Conservation (phyloP, 1,140 invertebrate genomes). For the Temnothorax nylanderi region DNA sequence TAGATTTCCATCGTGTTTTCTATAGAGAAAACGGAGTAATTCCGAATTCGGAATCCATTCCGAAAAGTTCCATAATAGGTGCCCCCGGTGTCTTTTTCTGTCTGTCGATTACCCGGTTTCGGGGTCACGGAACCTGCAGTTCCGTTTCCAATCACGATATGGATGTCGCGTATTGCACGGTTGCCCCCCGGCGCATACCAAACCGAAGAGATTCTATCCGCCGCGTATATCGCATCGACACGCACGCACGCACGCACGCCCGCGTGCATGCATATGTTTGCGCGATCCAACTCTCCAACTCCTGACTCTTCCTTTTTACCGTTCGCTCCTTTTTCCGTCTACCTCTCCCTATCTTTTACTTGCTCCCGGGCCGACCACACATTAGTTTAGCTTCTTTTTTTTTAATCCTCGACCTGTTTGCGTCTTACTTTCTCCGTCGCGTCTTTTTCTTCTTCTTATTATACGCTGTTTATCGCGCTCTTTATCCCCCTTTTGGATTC, state of each 20-base stretch:
- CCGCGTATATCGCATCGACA: slow-evolving; percentile 62
- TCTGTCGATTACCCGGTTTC: slow-evolving; percentile 62
- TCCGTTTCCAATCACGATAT: slow-evolving; percentile 66
- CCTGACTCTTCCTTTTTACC: slow-evolving; percentile 23
- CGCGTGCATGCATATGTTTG: neutral
- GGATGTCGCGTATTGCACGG: slow-evolving; percentile 68
- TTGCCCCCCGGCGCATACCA: slow-evolving; percentile 69
- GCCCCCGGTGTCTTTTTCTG: neutral
- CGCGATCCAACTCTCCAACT: neutral
- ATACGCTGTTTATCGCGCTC: neutral
- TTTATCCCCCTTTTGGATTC: neutral
- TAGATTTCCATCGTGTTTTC: too few species aligned
- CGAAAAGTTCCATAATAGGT: too few species aligned
- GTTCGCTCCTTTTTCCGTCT: slow-evolving; percentile 27
- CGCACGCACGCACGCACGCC: slow-evolving; percentile 59
- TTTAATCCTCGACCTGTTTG: neutral
- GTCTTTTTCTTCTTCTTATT: slow-evolving; percentile 35
- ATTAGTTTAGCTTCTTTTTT: neutral
- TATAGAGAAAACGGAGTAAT: too few species aligned
- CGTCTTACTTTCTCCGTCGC: slow-evolving; percentile 36
- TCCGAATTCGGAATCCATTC: too few species aligned
- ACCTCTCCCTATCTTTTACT: slow-evolving; percentile 13
- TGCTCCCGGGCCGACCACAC: neutral
- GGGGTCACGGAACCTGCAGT: slow-evolving; percentile 72
- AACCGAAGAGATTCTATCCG: slow-evolving; percentile 69